These are phyloP conservation scores for Agrilus cyanescens DNA, from an alignment of 2,888 invertebrate species.

Conservation along the genomic window DNA sequence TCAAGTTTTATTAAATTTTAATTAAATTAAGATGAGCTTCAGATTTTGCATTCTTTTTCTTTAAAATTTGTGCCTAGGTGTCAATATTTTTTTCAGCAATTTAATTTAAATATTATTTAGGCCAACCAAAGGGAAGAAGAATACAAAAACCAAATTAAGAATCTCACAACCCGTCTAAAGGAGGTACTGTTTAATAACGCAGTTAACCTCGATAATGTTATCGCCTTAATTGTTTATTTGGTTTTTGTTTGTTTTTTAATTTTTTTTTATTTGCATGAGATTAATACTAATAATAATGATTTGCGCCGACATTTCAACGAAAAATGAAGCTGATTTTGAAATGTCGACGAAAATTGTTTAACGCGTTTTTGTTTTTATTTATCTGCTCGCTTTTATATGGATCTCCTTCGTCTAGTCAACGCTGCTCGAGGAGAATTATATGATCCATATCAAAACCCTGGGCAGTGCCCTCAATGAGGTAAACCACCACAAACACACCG, in stretches of 20 bases:
- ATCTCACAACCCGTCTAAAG: slow-evolving; percentile 96
- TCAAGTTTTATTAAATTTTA: too few relatives aligned
- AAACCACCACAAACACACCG: slow-evolving; percentile 29
- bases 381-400: slow-evolving; percentile 5
- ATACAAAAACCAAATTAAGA: slow-evolving; percentile 99
- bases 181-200: slow-evolving; percentile 58
- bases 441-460: slow-evolving; percentile 81
- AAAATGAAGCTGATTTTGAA: slow-evolving; percentile 5
- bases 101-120: slow-evolving; percentile 38
- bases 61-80: too few relatives aligned
- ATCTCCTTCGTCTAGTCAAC: slow-evolving; percentile 60
- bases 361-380: slow-evolving; percentile 27
- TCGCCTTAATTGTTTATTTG: slow-evolving; percentile 7
- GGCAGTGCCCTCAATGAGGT: slow-evolving; percentile 90
- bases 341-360: slow-evolving; percentile 23
- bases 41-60: too few relatives aligned
- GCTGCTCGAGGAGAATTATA: slow-evolving; percentile 89
- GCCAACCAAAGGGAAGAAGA: slow-evolving; percentile 99
- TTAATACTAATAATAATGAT: slow-evolving; percentile 3
- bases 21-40: too few relatives aligned
- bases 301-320: background rate
- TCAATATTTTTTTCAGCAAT: too few relatives aligned
- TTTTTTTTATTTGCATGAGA: slow-evolving; percentile 4
- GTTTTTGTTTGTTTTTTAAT: slow-evolving; percentile 8
- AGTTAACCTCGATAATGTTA: slow-evolving; percentile 12